Percentiles rank a stretch among this genome's conserved stretches.
These are phyloP conservation scores for Heteronetta atricapilla DNA, from an alignment of 2,113 vertebrate species.

Conservation along the genomic window DNA sequence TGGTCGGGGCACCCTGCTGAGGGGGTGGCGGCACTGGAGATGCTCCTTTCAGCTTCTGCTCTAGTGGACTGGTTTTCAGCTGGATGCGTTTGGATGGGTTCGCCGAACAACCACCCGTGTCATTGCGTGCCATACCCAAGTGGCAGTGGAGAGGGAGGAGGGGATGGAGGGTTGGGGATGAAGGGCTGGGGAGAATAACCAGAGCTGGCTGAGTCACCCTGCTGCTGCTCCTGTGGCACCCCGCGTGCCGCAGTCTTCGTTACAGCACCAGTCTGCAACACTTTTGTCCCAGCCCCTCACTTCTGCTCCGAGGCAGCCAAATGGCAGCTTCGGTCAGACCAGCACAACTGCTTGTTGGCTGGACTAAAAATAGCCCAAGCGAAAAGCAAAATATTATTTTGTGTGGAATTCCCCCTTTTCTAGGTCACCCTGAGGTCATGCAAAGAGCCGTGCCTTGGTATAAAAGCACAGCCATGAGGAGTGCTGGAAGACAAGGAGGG, in stretches of 20 bases:
- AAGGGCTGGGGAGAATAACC: neutral
- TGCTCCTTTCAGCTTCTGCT: neutral
- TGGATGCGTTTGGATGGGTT: neutral
- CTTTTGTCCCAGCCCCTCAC: neutral
- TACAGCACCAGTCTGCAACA: neutral
- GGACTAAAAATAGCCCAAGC: neutral
- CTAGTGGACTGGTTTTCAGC: neutral
- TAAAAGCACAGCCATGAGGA: neutral
- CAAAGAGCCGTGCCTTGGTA: neutral
- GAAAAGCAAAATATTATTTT: neutral
- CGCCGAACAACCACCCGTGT: neutral
- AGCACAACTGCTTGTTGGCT: neutral
- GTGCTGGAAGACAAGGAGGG: neutral
- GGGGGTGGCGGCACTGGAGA: neutral
- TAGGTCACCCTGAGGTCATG: neutral
- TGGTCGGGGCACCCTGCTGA: neutral
- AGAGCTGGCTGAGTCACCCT: neutral
- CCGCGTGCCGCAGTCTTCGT: accelerated
- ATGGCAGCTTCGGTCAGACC: neutral
- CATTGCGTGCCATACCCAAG: neutral
- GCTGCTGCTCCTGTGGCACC: neutral
- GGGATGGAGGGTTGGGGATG: accelerated
- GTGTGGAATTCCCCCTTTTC: neutral
- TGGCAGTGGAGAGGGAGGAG: neutral
- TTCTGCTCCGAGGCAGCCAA: neutral